These are phyloP conservation scores for Panopea generosa DNA, from an alignment of 2,888 invertebrate species.

Conservation along the genomic window DNA sequence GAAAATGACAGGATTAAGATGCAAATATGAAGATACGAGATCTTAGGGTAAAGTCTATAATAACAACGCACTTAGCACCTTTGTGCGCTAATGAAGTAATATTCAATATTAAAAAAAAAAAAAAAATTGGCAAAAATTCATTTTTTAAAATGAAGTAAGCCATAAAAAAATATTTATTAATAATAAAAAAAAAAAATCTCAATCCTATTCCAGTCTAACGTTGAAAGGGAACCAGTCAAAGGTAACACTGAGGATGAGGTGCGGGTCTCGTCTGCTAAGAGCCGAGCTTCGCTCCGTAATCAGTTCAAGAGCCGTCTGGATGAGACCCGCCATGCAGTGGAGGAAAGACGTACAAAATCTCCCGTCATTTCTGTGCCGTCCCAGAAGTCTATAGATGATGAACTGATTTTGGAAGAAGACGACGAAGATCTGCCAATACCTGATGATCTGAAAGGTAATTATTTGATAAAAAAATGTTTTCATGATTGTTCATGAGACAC, in stretches of 20 bases:
- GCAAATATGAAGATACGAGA: too few relatives aligned
- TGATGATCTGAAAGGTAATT: slow-evolving; percentile 70
- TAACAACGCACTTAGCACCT: too few relatives aligned
- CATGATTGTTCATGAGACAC: too few relatives aligned
- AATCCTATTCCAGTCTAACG: neutral
- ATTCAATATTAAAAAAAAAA: too few relatives aligned
- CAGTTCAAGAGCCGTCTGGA: slow-evolving; percentile 74
- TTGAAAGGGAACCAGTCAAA: slow-evolving; percentile 51
- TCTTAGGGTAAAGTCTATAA: too few relatives aligned
- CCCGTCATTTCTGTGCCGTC: slow-evolving; percentile 74
- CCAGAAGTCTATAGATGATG: slow-evolving; percentile 75
- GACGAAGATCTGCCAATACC: slow-evolving; percentile 73
- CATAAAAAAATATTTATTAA: too few relatives aligned
- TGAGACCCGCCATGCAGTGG: slow-evolving; percentile 73
- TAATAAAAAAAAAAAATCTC: too few relatives aligned
- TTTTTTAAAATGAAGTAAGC: too few relatives aligned
- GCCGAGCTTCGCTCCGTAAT: slow-evolving; percentile 76
- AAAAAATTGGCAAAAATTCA: too few relatives aligned
- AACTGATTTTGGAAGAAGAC: slow-evolving; percentile 76
- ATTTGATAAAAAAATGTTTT: neutral
- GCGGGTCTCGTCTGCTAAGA: slow-evolving; percentile 71
- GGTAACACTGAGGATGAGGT: slow-evolving; percentile 69
- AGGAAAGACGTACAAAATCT: slow-evolving; percentile 77
- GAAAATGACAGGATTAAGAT: too few relatives aligned
- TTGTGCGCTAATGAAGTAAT: too few relatives aligned